A percentile compares a stretch with the other conserved stretches of the same genome.
phyloP scores from a whole-genome alignment of 2,888 invertebrate species.

The Dynastes tityus region DNA sequence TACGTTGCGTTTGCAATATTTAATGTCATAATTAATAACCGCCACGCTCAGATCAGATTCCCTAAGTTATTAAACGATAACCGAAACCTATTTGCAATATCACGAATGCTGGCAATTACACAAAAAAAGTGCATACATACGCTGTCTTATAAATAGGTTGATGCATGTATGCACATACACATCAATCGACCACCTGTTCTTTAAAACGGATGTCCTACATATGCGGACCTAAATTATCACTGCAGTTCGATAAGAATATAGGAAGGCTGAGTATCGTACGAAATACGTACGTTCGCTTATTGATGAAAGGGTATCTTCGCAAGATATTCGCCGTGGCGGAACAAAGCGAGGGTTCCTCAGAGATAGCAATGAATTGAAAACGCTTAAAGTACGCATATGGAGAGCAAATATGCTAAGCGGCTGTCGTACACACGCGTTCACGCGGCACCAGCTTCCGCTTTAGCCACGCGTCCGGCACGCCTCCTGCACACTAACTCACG shows the following conservation, averaged over 20 bases:
- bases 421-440: constrained; percentile 62
- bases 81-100: constrained; percentile 4
- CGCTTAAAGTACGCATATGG: constrained; percentile 52
- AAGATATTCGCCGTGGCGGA: constrained; percentile 19
- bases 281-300: constrained; percentile 26
- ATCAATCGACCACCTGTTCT: constrained; percentile 42
- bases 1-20: too few relatives aligned
- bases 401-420: constrained; percentile 65
- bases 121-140: constrained; percentile 25
- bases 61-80: constrained; percentile 4
- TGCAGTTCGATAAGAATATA: constrained; percentile 35
- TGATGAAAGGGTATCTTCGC: constrained; percentile 23
- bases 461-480: constrained; percentile 64
- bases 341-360: constrained; percentile 31
- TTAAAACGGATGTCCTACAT: constrained; percentile 43
- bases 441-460: constrained; percentile 62
- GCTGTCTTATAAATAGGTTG: constrained; percentile 27
- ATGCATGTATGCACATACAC: constrained; percentile 11
- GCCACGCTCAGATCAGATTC: background rate
- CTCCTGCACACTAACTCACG: constrained; percentile 57
- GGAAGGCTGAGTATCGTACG: constrained; percentile 11
- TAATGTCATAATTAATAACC: background rate
- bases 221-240: constrained; percentile 41
- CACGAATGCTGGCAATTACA: constrained; percentile 13
- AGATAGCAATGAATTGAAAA: constrained; percentile 33